Percentiles rank a stretch among this genome's conserved stretches.
Evolutionary conservation across 2,797 vertebrate species (phyloP).

Genomic region (Tolypeutes matacus): DNA sequence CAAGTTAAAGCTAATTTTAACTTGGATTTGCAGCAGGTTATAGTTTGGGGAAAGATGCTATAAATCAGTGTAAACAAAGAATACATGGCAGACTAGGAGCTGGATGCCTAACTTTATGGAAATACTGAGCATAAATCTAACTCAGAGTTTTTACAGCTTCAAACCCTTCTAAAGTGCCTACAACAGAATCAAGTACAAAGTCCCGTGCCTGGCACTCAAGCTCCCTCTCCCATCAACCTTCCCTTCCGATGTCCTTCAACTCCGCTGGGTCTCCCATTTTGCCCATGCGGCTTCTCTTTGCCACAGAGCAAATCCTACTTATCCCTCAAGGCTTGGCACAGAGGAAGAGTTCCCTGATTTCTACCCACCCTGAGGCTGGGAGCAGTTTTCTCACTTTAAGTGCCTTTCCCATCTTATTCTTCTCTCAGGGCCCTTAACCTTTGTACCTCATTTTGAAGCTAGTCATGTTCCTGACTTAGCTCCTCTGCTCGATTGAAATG

Average conservation of each 20-base stretch:
- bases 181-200: fast-evolving
- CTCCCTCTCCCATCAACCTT: neutral
- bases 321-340: neutral
- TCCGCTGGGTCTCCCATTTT: fast-evolving
- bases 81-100: neutral
- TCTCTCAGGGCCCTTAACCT: neutral
- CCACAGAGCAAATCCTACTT: neutral
- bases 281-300: neutral
- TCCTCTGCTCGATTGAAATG: fast-evolving
- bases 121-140: fast-evolving
- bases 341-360: neutral
- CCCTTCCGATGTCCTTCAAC: neutral
- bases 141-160: fast-evolving
- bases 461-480: neutral
- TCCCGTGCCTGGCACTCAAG: fast-evolving
- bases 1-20: neutral
- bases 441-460: neutral
- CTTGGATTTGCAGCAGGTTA: neutral
- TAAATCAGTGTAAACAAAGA: fast-evolving
- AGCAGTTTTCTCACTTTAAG: neutral
- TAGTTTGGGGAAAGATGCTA: neutral
- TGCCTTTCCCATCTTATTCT: neutral
- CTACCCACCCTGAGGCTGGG: neutral
- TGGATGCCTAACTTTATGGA: neutral
- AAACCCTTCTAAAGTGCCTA: fast-evolving